Evolutionary conservation across 2,113 vertebrate genomes (phyloP).

Genomic region (Oostethus manadensis): DNA sequence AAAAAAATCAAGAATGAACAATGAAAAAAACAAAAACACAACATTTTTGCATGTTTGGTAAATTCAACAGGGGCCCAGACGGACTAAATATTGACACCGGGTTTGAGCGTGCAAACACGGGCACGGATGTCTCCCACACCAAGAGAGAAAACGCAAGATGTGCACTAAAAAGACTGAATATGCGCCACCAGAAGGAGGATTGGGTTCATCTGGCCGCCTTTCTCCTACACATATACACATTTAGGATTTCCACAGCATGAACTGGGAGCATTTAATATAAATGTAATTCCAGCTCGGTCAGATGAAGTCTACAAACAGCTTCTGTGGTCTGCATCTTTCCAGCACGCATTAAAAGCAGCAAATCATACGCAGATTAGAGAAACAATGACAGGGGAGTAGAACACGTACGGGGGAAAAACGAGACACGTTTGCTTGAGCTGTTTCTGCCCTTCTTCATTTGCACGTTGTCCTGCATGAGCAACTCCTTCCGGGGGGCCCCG

Average conservation of each 20-base stretch:
- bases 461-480: constrained; percentile 26
- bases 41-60: constrained; percentile 42
- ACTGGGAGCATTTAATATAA: constrained; percentile 70
- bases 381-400: no score
- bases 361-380: constrained; percentile 48
- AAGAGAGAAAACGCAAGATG: background rate
- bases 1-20: constrained; percentile 54
- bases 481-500: constrained; percentile 8
- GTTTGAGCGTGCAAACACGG: constrained; percentile 15
- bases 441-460: constrained; percentile 14
- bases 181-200: constrained; percentile 29
- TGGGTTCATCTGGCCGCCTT: constrained; percentile 47
- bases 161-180: constrained; percentile 1
- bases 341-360: constrained; percentile 31
- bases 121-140: constrained; percentile 12
- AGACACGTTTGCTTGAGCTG: constrained; percentile 36
- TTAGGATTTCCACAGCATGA: constrained; percentile 49
- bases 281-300: constrained; percentile 60
- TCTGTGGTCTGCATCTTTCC: constrained; percentile 30
- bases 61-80: constrained; percentile 28
- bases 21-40: constrained; percentile 39
- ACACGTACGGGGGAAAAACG: no score
- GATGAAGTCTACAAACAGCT: constrained; percentile 45
- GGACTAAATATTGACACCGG: constrained; percentile 48
- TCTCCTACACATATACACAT: constrained; percentile 54